Evolutionary conservation across 1,140 invertebrate species (phyloP), one percentile per base, ranked within the genome.

Genomic region (Platyura marginata): DNA sequence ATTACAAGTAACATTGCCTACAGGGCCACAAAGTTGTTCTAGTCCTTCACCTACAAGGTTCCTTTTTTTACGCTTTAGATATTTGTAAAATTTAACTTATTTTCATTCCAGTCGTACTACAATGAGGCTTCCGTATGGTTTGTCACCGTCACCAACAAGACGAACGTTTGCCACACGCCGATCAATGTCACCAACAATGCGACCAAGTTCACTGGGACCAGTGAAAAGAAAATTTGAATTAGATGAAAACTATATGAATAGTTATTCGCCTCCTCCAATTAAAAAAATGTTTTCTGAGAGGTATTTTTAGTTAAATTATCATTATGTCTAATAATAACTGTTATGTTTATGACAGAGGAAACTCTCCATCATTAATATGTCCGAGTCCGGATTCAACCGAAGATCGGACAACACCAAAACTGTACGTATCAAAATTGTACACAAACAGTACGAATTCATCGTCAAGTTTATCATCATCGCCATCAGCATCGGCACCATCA

Each of bases 141-240:
- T 80, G 36, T 85, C 83, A 4, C 84, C 85, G 13, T 88, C 83
- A 50, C 84, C 85, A 2, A 86, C 82, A 6, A 68, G 82, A 44
- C 82, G 79, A 52, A 71, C 73, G 15, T 86, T 83, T 57, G 73
- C 79, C 43, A 83, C 79, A 22, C 71, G 81, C 35, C 69, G 85
- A 23, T 87, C 83, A 52, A 71, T 85, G 45, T 87, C 83, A 50
- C 85, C 85, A 8, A 71, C 80, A 10, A 74, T 90, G 60, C 68
- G 84, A 19, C 77, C 80, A 9, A 79, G 78, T 32, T 70, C 72
- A 23, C 62, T 83, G 47, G 76, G 74, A 21, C 68, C 76, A 6
- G 65, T 82, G 18, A 90, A 89, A 62, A 66, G 85, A 44, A 84
- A 87, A 63, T 79, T 81, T 50, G 83, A 84, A 49, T 54, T 82